Conservation (phyloP, 2,113 vertebrate genomes). For the Plectropomus leopardus region DNA sequence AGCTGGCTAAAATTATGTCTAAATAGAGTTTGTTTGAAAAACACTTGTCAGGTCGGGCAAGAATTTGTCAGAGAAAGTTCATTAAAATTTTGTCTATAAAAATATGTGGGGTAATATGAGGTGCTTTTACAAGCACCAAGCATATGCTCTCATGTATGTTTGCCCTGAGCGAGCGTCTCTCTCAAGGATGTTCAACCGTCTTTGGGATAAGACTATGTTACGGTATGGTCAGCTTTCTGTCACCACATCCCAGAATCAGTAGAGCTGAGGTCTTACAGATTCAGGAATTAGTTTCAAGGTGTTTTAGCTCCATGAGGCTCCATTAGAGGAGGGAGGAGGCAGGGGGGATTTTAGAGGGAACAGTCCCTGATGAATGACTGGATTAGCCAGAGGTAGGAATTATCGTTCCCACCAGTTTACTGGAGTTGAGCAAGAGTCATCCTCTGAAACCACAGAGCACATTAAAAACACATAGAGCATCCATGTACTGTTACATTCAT, state of each 20-base stretch:
- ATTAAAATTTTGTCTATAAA: too few relatives aligned
- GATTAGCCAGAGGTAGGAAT: conserved; percentile 54
- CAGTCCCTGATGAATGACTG: conserved; percentile 60
- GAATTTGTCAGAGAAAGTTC: too few relatives aligned
- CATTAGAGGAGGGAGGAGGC: conserved; percentile 30
- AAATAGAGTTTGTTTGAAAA: too few relatives aligned
- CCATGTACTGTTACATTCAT: neutral
- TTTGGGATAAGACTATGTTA: conserved; percentile 13
- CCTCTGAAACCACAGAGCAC: neutral
- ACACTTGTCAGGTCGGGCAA: too few relatives aligned
- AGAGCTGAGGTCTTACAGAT: conserved; percentile 2
- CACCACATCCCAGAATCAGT: conserved; percentile 32
- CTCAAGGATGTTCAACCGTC: too few relatives aligned
- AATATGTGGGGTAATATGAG: too few relatives aligned
- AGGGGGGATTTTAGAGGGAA: conserved; percentile 31
- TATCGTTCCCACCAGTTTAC: conserved; percentile 23
- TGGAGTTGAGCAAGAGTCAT: conserved; percentile 16
- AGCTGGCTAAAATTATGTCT: too few relatives aligned
- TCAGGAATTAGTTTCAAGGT: conserved; percentile 42
- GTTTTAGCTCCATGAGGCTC: conserved; percentile 21
- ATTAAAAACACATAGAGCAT: neutral
- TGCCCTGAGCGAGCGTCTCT: neutral
- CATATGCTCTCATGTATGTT: neutral
- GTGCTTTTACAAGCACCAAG: neutral
- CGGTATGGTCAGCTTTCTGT: conserved; percentile 10